Evolutionary conservation across 2,113 vertebrate species (phyloP).

Genomic region (Catharus bicknelli): DNA sequence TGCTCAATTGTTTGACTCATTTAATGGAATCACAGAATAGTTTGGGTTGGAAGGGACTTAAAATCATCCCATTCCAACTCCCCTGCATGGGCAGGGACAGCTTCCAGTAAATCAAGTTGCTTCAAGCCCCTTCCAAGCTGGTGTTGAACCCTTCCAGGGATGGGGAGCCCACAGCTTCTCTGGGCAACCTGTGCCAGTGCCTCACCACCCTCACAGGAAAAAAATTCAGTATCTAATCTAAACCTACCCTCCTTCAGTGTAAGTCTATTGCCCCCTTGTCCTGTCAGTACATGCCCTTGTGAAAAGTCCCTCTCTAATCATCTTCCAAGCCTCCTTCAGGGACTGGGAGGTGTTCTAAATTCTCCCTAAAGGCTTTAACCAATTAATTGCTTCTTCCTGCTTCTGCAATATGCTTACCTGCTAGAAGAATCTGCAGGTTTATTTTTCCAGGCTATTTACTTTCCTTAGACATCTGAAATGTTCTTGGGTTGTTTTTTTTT

Average conservation of each 20-base stretch:
- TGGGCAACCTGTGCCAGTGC: neutral
- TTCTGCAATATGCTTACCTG: neutral
- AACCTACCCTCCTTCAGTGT: neutral
- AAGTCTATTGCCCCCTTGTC: no score
- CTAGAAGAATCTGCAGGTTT: neutral
- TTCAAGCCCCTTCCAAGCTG: neutral
- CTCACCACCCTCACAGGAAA: neutral
- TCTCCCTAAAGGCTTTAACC: neutral
- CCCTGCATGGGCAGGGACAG: neutral
- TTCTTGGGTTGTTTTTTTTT: accelerated
- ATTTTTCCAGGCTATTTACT: neutral
- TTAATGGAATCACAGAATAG: neutral
- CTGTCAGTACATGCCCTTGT: no score
- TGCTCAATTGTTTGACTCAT: neutral
- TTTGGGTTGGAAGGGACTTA: neutral
- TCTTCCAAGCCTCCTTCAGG: neutral
- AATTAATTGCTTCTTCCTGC: neutral
- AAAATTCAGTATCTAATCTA: neutral
- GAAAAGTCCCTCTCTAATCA: neutral
- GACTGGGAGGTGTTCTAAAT: neutral
- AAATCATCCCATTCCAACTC: neutral
- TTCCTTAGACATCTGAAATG: neutral
- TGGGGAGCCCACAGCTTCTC: neutral
- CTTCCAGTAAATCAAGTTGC: neutral
- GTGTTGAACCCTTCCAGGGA: neutral